These are phyloP conservation scores for Cairina moschata DNA, from an alignment of 2,113 vertebrate genomes.

Conservation along the genomic window DNA sequence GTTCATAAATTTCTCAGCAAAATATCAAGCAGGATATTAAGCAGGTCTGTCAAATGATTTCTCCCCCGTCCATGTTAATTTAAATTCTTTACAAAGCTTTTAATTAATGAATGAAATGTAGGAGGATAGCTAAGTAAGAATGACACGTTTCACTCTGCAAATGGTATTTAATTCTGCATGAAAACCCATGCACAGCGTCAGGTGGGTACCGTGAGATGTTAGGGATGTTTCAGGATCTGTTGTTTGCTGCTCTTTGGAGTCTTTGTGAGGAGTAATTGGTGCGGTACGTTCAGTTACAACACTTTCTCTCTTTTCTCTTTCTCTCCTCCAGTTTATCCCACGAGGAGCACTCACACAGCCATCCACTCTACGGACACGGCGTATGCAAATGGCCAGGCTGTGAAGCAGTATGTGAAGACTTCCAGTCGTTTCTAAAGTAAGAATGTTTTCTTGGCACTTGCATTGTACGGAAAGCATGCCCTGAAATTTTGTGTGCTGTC, in stretches of 20 bases:
- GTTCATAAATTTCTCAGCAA: conserved; percentile 67
- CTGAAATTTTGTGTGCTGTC: conserved; percentile 20
- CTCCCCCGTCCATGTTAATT: conserved; percentile 46
- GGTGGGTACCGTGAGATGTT: neutral
- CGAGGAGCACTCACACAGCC: conserved; percentile 90
- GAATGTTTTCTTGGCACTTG: conserved; percentile 57
- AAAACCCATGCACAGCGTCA: conserved; percentile 8
- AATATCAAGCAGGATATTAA: conserved; percentile 54
- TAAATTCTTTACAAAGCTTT: conserved; percentile 67
- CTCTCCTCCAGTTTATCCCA: conserved; percentile 82
- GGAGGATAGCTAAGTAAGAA: conserved; percentile 57
- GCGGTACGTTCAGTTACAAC: neutral
- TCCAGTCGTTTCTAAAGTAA: conserved; percentile 98
- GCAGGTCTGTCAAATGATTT: conserved; percentile 55
- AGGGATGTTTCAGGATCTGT: neutral
- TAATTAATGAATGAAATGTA: conserved; percentile 68
- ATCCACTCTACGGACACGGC: conserved; percentile 96
- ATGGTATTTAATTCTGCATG: conserved; percentile 44
- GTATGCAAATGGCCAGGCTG: conserved; percentile 99
- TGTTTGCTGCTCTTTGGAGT: neutral
- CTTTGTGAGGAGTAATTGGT: neutral
- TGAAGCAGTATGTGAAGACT: conserved; percentile 97
- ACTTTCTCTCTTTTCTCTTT: conserved; percentile 3
- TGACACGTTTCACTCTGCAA: conserved; percentile 24
- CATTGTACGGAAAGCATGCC: conserved; percentile 40